phyloP scores from a whole-genome alignment of 2,888 invertebrate species.

The Subacronicta megacephala region DNA sequence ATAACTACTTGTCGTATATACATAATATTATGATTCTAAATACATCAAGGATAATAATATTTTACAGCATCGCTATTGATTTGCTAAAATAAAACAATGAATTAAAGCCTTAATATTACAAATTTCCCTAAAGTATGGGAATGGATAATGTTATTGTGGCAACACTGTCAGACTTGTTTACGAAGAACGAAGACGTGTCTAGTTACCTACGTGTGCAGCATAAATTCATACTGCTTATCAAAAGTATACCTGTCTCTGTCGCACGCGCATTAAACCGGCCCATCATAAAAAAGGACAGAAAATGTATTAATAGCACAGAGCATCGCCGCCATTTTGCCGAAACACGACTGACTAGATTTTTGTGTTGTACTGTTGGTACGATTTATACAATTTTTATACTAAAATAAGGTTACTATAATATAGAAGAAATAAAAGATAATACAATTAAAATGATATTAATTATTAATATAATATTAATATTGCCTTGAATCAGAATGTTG shows the following conservation, averaged over 20 bases:
- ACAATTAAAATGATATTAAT: constrained; percentile 33
- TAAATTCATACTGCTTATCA: constrained; percentile 76
- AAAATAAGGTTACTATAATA: constrained; percentile 39
- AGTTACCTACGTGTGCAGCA: constrained; percentile 85
- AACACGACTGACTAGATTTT: constrained; percentile 78
- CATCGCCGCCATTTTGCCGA: constrained; percentile 87
- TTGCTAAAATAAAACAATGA: too few relatives aligned
- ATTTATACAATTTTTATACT: constrained; percentile 59
- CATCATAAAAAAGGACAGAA: constrained; percentile 70
- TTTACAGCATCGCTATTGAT: too few relatives aligned
- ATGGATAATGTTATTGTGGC: constrained; percentile 63
- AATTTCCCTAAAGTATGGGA: constrained; percentile 37
- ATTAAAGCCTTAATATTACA: background rate
- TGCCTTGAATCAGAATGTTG: constrained; percentile 32
- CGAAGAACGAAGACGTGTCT: constrained; percentile 87
- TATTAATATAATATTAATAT: constrained; percentile 13
- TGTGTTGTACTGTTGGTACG: constrained; percentile 66
- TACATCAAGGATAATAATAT: too few relatives aligned
- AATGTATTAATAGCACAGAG: constrained; percentile 83
- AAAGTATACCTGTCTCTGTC: constrained; percentile 76
- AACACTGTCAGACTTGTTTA: constrained; percentile 83
- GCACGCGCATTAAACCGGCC: constrained; percentile 38
- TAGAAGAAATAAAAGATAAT: constrained; percentile 22
- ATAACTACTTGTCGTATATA: background rate
- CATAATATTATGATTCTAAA: too few relatives aligned